Evolutionary conservation across 2,888 invertebrate species (phyloP), one percentile per base, ranked within the genome.

Genomic region (Halictus ligatus): DNA sequence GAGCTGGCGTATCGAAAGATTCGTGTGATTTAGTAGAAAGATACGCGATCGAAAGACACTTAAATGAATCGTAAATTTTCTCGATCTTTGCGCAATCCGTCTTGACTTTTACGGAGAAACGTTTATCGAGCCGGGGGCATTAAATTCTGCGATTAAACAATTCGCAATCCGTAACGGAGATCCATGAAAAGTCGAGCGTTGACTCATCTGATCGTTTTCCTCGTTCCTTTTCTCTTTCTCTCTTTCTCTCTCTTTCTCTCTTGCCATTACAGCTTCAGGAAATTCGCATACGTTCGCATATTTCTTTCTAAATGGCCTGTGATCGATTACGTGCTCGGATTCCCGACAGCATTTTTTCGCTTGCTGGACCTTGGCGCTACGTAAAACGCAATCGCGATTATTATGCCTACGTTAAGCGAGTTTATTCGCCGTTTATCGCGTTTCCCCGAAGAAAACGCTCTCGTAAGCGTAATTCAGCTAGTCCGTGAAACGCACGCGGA

Each of bases 341-440:
- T 54, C 72, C n/a, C 64, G 73, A 50, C 35, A 58, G 43, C 18
- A 29, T 76, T 77, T 83, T 72, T 78, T 72, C 58, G 54, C 72
- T 60, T 78, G 40, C 12, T 29, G 67, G 84, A 69, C 84, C 83
- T 83, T 84, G 83, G 75, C 0, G 67, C 40, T 40, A 60, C 18
- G 54, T 43, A 46, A 60, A 84, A 40, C 73, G 78, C 60, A 71
- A 60, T 83, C 78, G 83, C 71, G 83, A 83, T 78, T 84, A 89
- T 83, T 83, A 78, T 75, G 50, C 74, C 48, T 18, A 25, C 54
- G 18, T 15, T 18, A 58, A n/a, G 21, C 43, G 43, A 40, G n/a
- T 43, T 43, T n/a, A n/a, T n/a, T n/a, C 21, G 2, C 3, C 43
- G 43, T n/a, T 43, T 13, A n/a, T n/a, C 43, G 43, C 40, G 13